Evolutionary conservation across 1,140 invertebrate species (phyloP), one percentile per base, ranked within the genome.

Genomic region (Cotesia vestalis): DNA sequence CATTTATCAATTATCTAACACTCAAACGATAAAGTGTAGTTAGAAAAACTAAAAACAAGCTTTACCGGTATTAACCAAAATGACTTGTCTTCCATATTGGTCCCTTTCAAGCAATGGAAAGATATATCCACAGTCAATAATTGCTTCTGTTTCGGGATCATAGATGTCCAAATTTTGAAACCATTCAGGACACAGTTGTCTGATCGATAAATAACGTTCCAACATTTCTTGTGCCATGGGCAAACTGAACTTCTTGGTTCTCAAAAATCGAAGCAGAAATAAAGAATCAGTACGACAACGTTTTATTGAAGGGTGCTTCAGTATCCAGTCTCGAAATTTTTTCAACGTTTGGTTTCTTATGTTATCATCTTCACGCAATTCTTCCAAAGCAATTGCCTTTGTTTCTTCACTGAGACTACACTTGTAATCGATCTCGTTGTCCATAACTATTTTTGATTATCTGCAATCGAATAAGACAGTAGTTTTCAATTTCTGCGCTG

Each of bases 191-290:
- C n/a, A n/a, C n/a, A n/a, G n/a, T n/a, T n/a, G n/a, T n/a, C n/a
- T n/a, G n/a, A n/a, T n/a, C n/a, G n/a, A n/a, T n/a, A n/a, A n/a
- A n/a, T n/a, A n/a, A n/a, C n/a, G n/a, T n/a, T n/a, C n/a, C n/a
- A n/a, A n/a, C n/a, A n/a, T n/a, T n/a, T n/a, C n/a, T n/a, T n/a
- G n/a, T n/a, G n/a, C n/a, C n/a, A n/a, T n/a, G n/a, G n/a, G n/a
- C n/a, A 96, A 89, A 46, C 93, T 93, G 81, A 95, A 96, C 80
- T 96, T 96, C 81, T 95, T 94, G 2, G 93, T 94, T 11, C 95
- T 89, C 0, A 96, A 88, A 79, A 96, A 96, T 57, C 94, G 89
- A 14, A 96, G 85, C 11, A 96, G 88, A 79, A 96, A 96, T 8
- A 91, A 88, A 0, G 91, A 84, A 84, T 96, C 93, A 87, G 91